Evolutionary conservation across 2,888 invertebrate genomes (phyloP).

Genomic region (Octodonta nipae): DNA sequence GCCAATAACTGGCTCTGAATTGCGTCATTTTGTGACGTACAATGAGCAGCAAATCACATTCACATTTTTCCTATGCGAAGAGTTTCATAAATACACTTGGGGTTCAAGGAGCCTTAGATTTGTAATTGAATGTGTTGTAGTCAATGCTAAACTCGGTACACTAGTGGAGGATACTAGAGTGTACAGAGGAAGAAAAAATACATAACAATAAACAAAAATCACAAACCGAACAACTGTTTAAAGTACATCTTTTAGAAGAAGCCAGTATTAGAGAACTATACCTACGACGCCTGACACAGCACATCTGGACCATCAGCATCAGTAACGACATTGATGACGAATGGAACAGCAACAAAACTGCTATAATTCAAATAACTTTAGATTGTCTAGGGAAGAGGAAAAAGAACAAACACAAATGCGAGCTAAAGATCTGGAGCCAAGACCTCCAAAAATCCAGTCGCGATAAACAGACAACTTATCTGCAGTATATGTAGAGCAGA

Average conservation of each 20-base stretch:
- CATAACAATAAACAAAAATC: neutral
- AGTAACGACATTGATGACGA: constrained; percentile 1
- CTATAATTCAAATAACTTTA: neutral
- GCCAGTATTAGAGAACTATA: constrained; percentile 1
- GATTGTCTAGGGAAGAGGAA: constrained; percentile 1
- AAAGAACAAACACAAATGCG: neutral
- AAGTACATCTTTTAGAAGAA: constrained; percentile 1
- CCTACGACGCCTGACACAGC: neutral
- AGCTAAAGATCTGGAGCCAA: neutral
- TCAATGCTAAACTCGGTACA: too few species aligned
- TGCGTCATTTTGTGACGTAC: too few species aligned
- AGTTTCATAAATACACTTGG: constrained; percentile 1
- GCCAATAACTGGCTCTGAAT: too few species aligned
- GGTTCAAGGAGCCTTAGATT: too few species aligned
- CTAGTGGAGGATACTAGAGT: too few species aligned
- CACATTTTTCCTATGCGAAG: too few species aligned
- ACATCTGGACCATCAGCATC: too few species aligned
- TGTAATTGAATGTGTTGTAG: too few species aligned
- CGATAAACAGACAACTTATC: too few species aligned
- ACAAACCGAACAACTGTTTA: constrained; percentile 1
- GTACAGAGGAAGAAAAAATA: neutral
- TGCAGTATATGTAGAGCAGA: too few species aligned
- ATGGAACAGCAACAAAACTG: neutral
- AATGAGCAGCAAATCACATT: too few species aligned
- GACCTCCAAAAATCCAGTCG: too few species aligned